Evolutionary conservation across 2,113 vertebrate genomes (phyloP).

Genomic region (Cottus gobio): DNA sequence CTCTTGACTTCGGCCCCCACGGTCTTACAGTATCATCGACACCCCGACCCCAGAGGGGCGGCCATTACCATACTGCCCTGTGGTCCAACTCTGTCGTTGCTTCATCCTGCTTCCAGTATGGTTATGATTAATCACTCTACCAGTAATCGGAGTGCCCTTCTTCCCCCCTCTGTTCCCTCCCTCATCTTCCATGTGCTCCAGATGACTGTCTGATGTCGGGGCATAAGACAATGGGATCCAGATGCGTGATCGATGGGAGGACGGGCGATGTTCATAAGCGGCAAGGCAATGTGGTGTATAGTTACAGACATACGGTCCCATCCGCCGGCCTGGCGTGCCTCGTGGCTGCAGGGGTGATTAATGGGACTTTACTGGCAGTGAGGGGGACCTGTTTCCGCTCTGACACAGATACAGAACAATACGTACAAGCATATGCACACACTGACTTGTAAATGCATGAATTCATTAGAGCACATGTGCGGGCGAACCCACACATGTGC

Average conservation of each 20-base stretch:
- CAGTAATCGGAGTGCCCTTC: conserved; percentile 77
- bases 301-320: conserved; percentile 69
- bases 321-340: conserved; percentile 54
- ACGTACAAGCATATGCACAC: conserved; percentile 29
- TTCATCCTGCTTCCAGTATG: conserved; percentile 67
- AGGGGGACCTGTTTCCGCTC: conserved; percentile 59
- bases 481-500: background rate
- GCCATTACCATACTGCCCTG: conserved; percentile 63
- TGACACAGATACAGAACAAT: conserved; percentile 58
- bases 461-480: conserved; percentile 43
- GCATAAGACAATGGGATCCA: conserved; percentile 79
- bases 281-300: conserved; percentile 69
- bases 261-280: conserved; percentile 67
- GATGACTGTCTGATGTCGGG: conserved; percentile 78
- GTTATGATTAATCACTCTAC: conserved; percentile 77
- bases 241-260: conserved; percentile 79
- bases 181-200: conserved; percentile 70
- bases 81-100: conserved; percentile 67
- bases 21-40: conserved; percentile 28
- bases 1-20: conserved; percentile 27
- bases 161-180: conserved; percentile 58
- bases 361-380: conserved; percentile 75
- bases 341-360: conserved; percentile 72
- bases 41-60: conserved; percentile 35
- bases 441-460: conserved; percentile 28